A percentile compares a stretch with the other conserved stretches of the same genome.
Conservation (phyloP, 2,797 vertebrate species). For the Phalanger gymnotis region DNA sequence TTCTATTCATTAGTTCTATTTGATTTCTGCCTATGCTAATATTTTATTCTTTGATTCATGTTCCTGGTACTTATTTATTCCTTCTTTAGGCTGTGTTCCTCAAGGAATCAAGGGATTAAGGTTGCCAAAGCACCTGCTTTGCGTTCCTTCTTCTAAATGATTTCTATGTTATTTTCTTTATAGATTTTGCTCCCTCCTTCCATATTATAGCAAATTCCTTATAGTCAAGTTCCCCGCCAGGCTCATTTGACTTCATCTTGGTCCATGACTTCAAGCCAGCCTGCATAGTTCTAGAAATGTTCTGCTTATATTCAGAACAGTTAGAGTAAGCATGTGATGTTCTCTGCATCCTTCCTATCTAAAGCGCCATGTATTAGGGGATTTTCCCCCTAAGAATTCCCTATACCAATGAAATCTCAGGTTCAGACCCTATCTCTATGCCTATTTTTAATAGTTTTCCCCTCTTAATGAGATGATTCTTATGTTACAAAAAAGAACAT, state of each 20-base stretch:
- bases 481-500: neutral
- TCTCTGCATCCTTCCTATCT: neutral
- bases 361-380: neutral
- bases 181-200: neutral
- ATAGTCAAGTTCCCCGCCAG: neutral
- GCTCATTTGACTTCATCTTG: neutral
- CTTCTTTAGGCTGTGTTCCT: neutral
- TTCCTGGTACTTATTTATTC: neutral
- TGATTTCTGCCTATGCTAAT: neutral
- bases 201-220: neutral
- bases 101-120: neutral
- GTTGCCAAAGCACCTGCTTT: neutral
- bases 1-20: neutral
- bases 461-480: neutral
- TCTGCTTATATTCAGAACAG: neutral
- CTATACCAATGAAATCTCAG: neutral
- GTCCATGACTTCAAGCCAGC: neutral
- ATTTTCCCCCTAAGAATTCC: neutral
- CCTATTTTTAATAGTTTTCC: neutral
- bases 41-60: neutral
- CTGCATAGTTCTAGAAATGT: neutral
- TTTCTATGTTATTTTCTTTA: neutral
- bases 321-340: neutral
- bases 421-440: neutral
- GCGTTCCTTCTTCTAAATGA: neutral